Conservation (phyloP, 1,140 invertebrate genomes). For the Leptinotarsa lineolata region DNA sequence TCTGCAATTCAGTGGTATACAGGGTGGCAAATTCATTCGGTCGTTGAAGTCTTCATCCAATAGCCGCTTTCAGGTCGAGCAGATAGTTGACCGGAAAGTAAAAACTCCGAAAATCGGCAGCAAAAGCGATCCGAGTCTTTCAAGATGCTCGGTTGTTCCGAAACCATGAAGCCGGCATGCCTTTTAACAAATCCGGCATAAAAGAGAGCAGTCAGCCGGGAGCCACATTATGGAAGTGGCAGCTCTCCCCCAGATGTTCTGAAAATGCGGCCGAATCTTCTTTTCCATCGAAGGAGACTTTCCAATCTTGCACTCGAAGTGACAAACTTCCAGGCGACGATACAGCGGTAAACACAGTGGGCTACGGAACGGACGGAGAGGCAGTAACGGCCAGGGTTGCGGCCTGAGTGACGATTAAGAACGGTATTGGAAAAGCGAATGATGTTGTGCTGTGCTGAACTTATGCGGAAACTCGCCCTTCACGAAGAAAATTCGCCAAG, state of each 20-base stretch:
- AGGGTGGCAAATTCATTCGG: neutral
- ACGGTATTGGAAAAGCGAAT: too few relatives aligned
- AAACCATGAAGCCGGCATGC: conserved; percentile 19
- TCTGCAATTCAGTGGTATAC: conserved; percentile 29
- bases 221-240: neutral
- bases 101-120: conserved; percentile 5
- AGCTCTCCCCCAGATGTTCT: conserved; percentile 22
- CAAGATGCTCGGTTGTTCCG: conserved; percentile 23
- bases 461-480: too few relatives aligned
- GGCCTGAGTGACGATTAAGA: too few relatives aligned
- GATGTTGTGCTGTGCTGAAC: too few relatives aligned
- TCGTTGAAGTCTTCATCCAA: conserved; percentile 2
- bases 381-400: too few relatives aligned
- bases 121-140: conserved; percentile 17
- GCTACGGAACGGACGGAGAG: too few relatives aligned
- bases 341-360: too few relatives aligned
- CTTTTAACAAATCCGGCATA: conserved; percentile 23
- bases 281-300: conserved; percentile 26
- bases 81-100: conserved; percentile 22
- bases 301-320: conserved; percentile 11
- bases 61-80: conserved; percentile 16
- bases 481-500: too few relatives aligned
- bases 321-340: too few relatives aligned
- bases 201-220: conserved; percentile 7
- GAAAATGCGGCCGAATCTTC: conserved; percentile 22